Evolutionary conservation across 2,113 vertebrate genomes (phyloP).

Genomic region (Clarias batrachus): DNA sequence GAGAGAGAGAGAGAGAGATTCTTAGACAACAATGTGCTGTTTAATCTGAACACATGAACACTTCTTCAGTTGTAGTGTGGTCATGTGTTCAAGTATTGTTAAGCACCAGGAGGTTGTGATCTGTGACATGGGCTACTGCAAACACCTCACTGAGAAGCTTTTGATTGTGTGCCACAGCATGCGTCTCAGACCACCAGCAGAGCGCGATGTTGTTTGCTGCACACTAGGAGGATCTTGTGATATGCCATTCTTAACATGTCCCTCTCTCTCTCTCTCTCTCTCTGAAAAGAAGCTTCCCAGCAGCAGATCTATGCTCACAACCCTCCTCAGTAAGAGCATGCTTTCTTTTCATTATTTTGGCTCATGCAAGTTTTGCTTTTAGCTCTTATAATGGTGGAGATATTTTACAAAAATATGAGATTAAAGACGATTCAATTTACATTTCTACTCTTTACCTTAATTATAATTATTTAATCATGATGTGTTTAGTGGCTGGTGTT

Average conservation of each 20-base stretch:
- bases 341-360: background rate
- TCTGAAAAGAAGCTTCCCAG: constrained; percentile 78
- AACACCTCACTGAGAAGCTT: background rate
- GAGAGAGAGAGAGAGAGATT: background rate
- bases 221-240: constrained; percentile 72
- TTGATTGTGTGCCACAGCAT: constrained; percentile 69
- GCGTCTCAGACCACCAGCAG: constrained; percentile 85
- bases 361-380: background rate
- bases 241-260: constrained; percentile 79
- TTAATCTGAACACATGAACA: background rate
- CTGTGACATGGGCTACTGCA: background rate
- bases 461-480: background rate
- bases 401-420: background rate
- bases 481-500: background rate
- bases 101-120: background rate
- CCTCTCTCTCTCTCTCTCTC: constrained; percentile 47
- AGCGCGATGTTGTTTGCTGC: constrained; percentile 84
- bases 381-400: background rate
- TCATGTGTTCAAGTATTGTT: background rate
- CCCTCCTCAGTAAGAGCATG: background rate
- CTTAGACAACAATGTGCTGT: background rate
- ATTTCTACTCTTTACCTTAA: background rate
- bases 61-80: background rate
- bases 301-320: constrained; percentile 68
- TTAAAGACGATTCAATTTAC: background rate